Base-by-base conservation (phyloP, 2,113 vertebrate species). In the Aspiorhynchus laticeps region DNA sequence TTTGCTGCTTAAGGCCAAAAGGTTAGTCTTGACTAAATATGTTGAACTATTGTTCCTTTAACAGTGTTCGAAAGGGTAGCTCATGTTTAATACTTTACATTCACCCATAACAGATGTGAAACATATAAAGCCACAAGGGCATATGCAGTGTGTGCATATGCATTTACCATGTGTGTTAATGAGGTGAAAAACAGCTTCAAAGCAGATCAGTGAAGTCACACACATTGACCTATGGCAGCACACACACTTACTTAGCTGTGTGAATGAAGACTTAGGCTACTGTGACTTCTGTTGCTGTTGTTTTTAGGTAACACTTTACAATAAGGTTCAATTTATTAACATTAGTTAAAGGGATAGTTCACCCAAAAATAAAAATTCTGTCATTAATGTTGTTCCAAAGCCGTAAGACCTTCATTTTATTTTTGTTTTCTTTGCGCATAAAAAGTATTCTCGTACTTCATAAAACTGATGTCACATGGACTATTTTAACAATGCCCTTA, bases 171-270 rank as follows among this genome's bases (percentile, higher is more conserved):
- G 43, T 75, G 65, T 88, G 78, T 85, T 85, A 76, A 88, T 85
- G 84, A 69, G 84, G 65, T 85, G 84, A 80, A 65, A 88, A 85
- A 85, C 15, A 81, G 67, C 33, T 77, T 88, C 43, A 76, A 82
- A 77, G 31, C 24, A 36, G 53, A 85, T 80, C 46, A 80, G 7
- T 38, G 36, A 46, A 85, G 75, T 26, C 53, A 80, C 48, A 24
- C 76, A 79, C 76, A 33, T 79, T 56, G 48, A 33, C 48, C 28
- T 53, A 19, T 84, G 43, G n/a, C 19, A 59, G 31, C 8, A 15
- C n/a, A 56, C 24, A 2, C 43, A 56, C 33, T 19, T 19, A 17
- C 67, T 24, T 41, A 41, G 74, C 41, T 48, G 41, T 43, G 41
- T 46, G 21, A 43, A 75, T 76, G 21, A 41, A 1, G 43, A 76